Evolutionary conservation across 2,888 invertebrate species (phyloP).

Genomic region (Caprella mutica): DNA sequence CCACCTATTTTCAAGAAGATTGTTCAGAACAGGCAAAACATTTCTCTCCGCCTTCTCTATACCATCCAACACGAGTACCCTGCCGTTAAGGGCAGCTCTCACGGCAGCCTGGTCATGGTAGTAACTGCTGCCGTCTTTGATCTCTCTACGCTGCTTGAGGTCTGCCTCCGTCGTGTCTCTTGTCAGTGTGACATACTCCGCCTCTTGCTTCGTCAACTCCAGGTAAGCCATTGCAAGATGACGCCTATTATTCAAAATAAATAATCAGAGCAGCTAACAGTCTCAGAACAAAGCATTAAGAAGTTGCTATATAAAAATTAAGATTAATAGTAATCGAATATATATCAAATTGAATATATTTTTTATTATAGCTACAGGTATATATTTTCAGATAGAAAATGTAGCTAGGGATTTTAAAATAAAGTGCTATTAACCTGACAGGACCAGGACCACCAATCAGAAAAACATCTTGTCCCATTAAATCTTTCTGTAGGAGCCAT

Average conservation of each 20-base stretch:
- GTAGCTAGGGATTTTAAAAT: constrained; percentile 44
- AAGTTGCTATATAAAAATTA: too few species aligned
- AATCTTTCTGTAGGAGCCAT: constrained; percentile 95
- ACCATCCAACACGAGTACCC: constrained; percentile 82
- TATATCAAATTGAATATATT: too few species aligned
- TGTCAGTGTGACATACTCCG: constrained; percentile 85
- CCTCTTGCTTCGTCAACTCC: constrained; percentile 75
- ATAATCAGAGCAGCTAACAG: too few species aligned
- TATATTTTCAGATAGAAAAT: neutral
- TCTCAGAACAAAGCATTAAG: too few species aligned
- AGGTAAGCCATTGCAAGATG: constrained; percentile 48
- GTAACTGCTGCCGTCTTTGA: constrained; percentile 69
- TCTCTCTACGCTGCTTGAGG: constrained; percentile 88
- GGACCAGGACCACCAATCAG: constrained; percentile 84
- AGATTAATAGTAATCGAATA: too few species aligned
- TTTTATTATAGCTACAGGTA: too few species aligned
- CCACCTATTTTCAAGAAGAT: constrained; percentile 89
- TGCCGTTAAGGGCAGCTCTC: constrained; percentile 41
- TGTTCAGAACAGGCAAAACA: constrained; percentile 89
- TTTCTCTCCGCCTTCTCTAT: constrained; percentile 96
- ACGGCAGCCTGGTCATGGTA: constrained; percentile 76
- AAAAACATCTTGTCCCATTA: constrained; percentile 87
- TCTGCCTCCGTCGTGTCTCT: constrained; percentile 95
- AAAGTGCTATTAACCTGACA: constrained; percentile 50
- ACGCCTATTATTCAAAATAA: neutral